Base-by-base conservation (phyloP, 2,113 vertebrate species). In the Otus sunia region DNA sequence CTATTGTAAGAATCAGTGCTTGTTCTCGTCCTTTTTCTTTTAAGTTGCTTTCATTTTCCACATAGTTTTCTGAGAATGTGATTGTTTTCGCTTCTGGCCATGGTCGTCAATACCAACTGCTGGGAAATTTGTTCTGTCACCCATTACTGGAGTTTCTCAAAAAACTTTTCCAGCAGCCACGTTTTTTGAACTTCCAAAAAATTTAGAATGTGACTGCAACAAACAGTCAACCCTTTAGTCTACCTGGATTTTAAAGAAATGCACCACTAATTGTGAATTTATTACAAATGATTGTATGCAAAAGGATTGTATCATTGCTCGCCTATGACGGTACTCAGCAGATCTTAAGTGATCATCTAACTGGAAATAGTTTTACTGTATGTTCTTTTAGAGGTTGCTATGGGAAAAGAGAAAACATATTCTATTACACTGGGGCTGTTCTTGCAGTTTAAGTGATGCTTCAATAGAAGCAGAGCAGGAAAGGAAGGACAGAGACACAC, bases 11-110 rank as follows among this genome's bases (percentile, higher is more conserved):
- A 36, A 37, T 26, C 41, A 67, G 50, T 26, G 9, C 23, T 79
- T 60, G n/a, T 74, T 84, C 26, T 64, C 81, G 71, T 47, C 21
- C 30, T 63, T 96, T 75, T 34, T 30, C 43, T 71, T 69, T 85
- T 62, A 64, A 45, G 26, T 22, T 52, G 50, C 41, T 88, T 93
- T 86, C 11, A 62, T 90, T 79, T 90, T 92, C 79, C 29, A 9
- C 68, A 20, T 23, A 26, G 15, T 75, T 92, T 95, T 96, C 67
- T 88, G 58, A 88, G 67, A 64, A 85, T 56, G 72, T 90, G 64
- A 85, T 94, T 92, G 34, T 66, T 82, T 74, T 86, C 88, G 56
- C 37, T 49, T 78, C 73, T 80, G 53, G 15, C 39, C 3, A 5
- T 6, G 19, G 59, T 23, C 11, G 7, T 85, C 72, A 79, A 23